Conservation (phyloP, 2,888 invertebrate genomes). For the Cheiracanthium punctorium region DNA sequence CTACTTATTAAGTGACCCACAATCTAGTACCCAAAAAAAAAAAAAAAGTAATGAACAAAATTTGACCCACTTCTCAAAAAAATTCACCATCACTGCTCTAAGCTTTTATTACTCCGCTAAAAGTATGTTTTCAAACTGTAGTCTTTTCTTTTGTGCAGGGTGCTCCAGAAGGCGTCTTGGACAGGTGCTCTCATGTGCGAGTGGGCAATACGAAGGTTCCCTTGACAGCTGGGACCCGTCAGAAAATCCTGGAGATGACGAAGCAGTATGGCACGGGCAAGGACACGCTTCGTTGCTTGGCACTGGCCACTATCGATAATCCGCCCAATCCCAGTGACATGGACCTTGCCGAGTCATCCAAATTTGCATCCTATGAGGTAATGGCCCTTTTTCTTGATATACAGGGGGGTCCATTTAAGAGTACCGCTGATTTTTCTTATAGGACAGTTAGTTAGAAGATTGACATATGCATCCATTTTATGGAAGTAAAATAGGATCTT, state of each 20-base stretch:
- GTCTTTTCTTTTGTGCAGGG: slow-evolving; percentile 79
- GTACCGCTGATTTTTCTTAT: too few species aligned
- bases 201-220: slow-evolving; percentile 94
- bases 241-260: slow-evolving; percentile 94
- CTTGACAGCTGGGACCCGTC: slow-evolving; percentile 91
- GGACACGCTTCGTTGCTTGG: slow-evolving; percentile 96
- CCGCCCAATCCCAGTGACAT: slow-evolving; percentile 96
- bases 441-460: too few species aligned
- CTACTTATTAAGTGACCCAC: too few species aligned
- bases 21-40: too few species aligned
- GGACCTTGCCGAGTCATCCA: slow-evolving; percentile 96
- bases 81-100: too few species aligned
- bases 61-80: too few species aligned
- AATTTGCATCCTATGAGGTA: slow-evolving; percentile 98
- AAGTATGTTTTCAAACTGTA: neutral
- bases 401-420: too few species aligned
- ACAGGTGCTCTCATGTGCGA: slow-evolving; percentile 97
- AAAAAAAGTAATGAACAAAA: too few species aligned
- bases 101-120: too few species aligned
- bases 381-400: neutral
- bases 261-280: slow-evolving; percentile 97
- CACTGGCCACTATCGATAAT: slow-evolving; percentile 94
- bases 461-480: too few species aligned
- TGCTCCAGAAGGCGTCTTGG: slow-evolving; percentile 97
- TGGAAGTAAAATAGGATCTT: too few species aligned